These are phyloP conservation scores for Catamblyrhynchus diadema DNA, from an alignment of 2,797 vertebrate species.

Conservation along the genomic window DNA sequence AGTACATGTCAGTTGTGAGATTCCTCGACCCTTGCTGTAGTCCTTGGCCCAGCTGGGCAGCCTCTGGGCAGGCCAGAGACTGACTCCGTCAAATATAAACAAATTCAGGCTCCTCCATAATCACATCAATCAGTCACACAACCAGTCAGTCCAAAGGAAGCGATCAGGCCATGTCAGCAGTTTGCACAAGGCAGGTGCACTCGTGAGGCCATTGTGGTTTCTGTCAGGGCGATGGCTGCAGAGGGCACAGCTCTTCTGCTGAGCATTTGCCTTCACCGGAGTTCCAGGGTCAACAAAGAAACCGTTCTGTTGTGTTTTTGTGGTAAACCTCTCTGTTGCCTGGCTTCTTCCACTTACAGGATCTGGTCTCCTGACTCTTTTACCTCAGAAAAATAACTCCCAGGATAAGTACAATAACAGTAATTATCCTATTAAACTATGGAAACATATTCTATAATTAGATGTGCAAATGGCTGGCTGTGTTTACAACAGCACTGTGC, in stretches of 20 bases:
- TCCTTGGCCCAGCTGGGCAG: background rate
- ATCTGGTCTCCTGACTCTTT: background rate
- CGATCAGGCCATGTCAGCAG: background rate
- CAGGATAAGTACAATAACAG: background rate
- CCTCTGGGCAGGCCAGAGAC: background rate
- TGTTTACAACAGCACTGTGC: background rate
- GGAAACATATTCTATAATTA: background rate
- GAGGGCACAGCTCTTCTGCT: background rate
- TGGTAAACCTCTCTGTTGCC: background rate
- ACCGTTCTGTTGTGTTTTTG: background rate
- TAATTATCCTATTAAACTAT: conserved; percentile 20
- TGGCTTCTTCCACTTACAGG: background rate
- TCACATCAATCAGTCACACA: background rate
- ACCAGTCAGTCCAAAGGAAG: background rate
- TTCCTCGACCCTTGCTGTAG: background rate
- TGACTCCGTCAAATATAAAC: fast-evolving
- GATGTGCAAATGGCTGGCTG: background rate
- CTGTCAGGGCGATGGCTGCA: background rate
- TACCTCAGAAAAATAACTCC: background rate
- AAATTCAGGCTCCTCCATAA: background rate
- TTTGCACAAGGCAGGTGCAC: background rate
- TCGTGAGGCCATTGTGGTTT: background rate
- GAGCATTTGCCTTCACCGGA: background rate
- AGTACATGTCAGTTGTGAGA: fast-evolving
- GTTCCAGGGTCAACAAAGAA: background rate